Evolutionary conservation across 2,797 vertebrate genomes (phyloP), one percentile per base, ranked within the genome.

Genomic region (Xenentodon cancila): DNA sequence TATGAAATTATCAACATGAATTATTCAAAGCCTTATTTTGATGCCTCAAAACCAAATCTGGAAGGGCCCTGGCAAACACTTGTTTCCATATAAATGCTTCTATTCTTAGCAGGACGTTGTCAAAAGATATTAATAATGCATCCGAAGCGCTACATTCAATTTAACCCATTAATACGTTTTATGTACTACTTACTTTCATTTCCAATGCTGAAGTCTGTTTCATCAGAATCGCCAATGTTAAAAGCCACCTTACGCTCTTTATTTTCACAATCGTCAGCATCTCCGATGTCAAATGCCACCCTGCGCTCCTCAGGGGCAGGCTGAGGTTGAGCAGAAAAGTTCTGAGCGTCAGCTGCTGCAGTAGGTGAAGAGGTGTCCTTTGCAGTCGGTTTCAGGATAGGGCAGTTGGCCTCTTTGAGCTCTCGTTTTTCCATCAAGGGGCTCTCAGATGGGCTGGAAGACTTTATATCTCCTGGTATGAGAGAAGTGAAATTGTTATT

Each of bases 201-300:
- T 52, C 66, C 52, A 55, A 22, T 71, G 77, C 71, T 62, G 43
- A 30, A 64, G n/a, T 94, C 93, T 0, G 60, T 52, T 42, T 93
- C 93, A 54, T 73, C 71, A 53, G 34, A 68, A 49, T 73, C 71
- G n/a, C 71, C 65, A 4, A 68, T 68, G 49, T 68, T 9, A 48
- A 68, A 68, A 7, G 65, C 50, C 32, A 98, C 96, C 61, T 68
- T 90, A 56, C 85, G 82, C 17, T 93, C 95, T 47, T 59, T 67
- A 7, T 17, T 25, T 53, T 67, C 64, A 8, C 42, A 49, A 22
- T 59, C 56, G 3, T 97, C 96, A 12, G 88, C 62, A 32, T 97
- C 96, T 17, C 97, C 97, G 3, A 99, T 92, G 81, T 96, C 93
- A 85, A 98, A 98, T 3, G 94, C 94, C 37, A 98, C 96, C 61